phyloP scores from a whole-genome alignment of 2,888 invertebrate genomes.

The Tetheella fluctuosa region DNA sequence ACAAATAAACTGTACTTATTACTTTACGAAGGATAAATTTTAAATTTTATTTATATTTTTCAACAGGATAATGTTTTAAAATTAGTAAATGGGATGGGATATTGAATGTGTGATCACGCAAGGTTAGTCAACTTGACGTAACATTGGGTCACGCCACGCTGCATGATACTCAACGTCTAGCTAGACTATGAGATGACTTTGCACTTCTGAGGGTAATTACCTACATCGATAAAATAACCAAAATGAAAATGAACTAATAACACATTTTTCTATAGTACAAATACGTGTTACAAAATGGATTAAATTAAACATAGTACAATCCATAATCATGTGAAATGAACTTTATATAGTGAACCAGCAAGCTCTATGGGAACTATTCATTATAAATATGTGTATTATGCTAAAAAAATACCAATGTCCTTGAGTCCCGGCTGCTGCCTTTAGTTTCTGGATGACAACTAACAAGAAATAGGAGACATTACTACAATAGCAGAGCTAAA shows the following conservation, averaged over 20 bases:
- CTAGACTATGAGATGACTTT: background rate
- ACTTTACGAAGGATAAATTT: background rate
- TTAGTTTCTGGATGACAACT: conserved; percentile 34
- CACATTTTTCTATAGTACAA: too few species aligned
- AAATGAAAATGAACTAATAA: too few species aligned
- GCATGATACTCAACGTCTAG: background rate
- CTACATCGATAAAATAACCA: background rate
- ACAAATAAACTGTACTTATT: background rate
- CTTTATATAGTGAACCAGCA: too few species aligned
- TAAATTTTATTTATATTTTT: background rate
- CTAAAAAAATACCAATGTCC: conserved; percentile 22
- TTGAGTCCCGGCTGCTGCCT: conserved; percentile 22
- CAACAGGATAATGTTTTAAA: too few species aligned
- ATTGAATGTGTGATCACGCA: background rate
- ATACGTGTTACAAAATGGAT: too few species aligned
- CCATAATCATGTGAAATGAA: too few species aligned
- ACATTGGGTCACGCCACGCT: background rate
- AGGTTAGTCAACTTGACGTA: background rate
- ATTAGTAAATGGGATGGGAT: background rate
- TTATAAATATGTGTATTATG: background rate
- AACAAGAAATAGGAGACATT: conserved; percentile 23
- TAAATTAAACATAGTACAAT: too few species aligned
- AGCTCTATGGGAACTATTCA: background rate
- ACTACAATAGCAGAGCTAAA: background rate
- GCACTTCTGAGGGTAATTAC: background rate